Evolutionary conservation across 2,797 vertebrate species (phyloP), one percentile per base, ranked within the genome.

Genomic region (Enoplosus armatus): DNA sequence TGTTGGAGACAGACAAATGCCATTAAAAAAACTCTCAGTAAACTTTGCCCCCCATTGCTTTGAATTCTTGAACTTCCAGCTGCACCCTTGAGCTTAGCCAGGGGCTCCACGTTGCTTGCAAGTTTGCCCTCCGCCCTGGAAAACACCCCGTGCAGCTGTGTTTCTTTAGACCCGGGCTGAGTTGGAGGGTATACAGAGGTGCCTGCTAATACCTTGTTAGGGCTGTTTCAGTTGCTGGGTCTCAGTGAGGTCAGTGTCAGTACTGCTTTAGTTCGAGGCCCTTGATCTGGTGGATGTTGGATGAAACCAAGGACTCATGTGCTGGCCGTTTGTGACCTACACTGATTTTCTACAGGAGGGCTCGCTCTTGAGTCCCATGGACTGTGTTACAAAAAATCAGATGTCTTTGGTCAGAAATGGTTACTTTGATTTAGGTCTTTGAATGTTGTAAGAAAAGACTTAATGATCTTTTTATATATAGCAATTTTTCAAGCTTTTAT

Each of bases 171-270:
- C 83, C 82, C 50, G 80, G 84, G 73, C 84, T 73, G 83, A 82
- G 82, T 89, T 80, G 79, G 85, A 90, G 85, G 85, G 80, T 89
- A 87, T 84, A 88, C 81, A 79, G 91, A 93, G 90, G 90, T 94
- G 90, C 91, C 92, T 94, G 93, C 95, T 97, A 96, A 96, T 96
- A 87, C 93, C 91, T 95, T 95, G 93, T 95, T 97, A 95, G 94
- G 89, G 88, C 88, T 89, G 82, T 95, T 96, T 95, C 90, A 94
- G 92, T 95, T 93, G 93, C 90, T 80, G 90, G 91, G 93, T 96
- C 96, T 96, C 84, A 18, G 82, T 33, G 89, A 95, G 93, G 95
- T 96, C 95, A 95, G 83, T 94, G 94, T 96, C 95, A 95, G 93
- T 91, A 93, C 90, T 79, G 37, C 90, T 97, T 97, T 95, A 87